Evolutionary conservation across 2,113 vertebrate genomes (phyloP).

Genomic region (Copsychus sechellarum): DNA sequence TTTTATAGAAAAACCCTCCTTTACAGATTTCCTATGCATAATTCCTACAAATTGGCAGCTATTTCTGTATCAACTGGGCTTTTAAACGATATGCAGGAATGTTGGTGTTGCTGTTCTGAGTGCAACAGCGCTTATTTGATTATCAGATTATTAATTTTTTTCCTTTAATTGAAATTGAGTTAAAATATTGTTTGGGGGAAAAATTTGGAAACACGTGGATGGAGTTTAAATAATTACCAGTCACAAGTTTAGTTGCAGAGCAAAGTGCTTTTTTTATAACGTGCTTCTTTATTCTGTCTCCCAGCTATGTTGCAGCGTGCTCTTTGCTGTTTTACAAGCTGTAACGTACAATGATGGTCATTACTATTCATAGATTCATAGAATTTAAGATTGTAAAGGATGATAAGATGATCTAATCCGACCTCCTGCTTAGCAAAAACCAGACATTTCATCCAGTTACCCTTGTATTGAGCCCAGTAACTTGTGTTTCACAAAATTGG

Average conservation of each 20-base stretch:
- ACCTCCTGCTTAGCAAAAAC: slow-evolving; percentile 41
- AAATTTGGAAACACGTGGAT: neutral
- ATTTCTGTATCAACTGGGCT: neutral
- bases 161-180: neutral
- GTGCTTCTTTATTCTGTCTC: slow-evolving; percentile 1
- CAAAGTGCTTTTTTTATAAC: neutral
- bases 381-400: slow-evolving; percentile 51
- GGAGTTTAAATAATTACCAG: slow-evolving; percentile 32
- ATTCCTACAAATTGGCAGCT: neutral
- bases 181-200: neutral
- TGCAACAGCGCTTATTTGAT: neutral
- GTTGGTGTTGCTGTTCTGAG: neutral
- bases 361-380: slow-evolving; percentile 67
- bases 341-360: neutral
- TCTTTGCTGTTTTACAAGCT: slow-evolving; percentile 45
- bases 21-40: neutral
- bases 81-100: neutral
- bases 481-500: slow-evolving; percentile 28
- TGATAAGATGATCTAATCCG: slow-evolving; percentile 32
- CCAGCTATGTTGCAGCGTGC: neutral
- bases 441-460: slow-evolving; percentile 40
- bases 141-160: neutral
- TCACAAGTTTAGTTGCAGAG: neutral
- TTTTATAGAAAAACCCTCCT: neutral
- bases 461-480: neutral